Evolutionary conservation across 1,140 invertebrate genomes (phyloP).

Genomic region (Caligus rogercresseyi): DNA sequence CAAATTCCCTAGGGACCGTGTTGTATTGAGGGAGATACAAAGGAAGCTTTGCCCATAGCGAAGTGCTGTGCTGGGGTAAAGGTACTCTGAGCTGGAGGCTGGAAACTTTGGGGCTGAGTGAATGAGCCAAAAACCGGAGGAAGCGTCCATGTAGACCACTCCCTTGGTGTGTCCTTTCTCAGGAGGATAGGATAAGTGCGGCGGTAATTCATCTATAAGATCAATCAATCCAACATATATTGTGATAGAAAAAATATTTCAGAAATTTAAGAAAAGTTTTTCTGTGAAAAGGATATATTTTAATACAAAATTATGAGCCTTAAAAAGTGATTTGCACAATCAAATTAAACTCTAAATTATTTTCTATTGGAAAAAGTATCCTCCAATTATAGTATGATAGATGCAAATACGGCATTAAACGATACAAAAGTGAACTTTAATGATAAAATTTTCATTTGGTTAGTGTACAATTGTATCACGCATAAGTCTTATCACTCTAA

Average conservation of each 20-base stretch:
- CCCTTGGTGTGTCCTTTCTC: constrained; percentile 67
- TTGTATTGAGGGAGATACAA: constrained; percentile 48
- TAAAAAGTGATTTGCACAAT: too few relatives aligned
- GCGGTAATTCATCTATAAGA: neutral
- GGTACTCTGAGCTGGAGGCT: constrained; percentile 40
- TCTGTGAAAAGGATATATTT: too few relatives aligned
- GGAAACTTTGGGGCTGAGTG: constrained; percentile 79
- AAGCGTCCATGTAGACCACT: constrained; percentile 47
- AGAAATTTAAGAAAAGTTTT: neutral
- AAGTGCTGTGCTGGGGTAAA: constrained; percentile 49
- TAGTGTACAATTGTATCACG: too few relatives aligned
- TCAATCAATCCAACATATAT: too few relatives aligned
- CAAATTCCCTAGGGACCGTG: neutral
- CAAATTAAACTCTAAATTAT: too few relatives aligned
- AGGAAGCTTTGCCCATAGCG: constrained; percentile 68
- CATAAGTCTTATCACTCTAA: too few relatives aligned
- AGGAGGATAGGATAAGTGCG: neutral
- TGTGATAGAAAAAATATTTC: constrained; percentile 1
- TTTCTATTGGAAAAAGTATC: too few relatives aligned
- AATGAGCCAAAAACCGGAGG: constrained; percentile 64
- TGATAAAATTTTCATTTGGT: too few relatives aligned
- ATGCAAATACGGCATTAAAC: too few relatives aligned
- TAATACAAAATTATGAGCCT: too few relatives aligned
- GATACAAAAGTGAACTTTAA: too few relatives aligned
- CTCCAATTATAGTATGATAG: too few relatives aligned